Percentiles rank a stretch among this genome's conserved stretches.
Conservation (phyloP, 2,888 invertebrate genomes). For the Diplazon laetatorius region DNA sequence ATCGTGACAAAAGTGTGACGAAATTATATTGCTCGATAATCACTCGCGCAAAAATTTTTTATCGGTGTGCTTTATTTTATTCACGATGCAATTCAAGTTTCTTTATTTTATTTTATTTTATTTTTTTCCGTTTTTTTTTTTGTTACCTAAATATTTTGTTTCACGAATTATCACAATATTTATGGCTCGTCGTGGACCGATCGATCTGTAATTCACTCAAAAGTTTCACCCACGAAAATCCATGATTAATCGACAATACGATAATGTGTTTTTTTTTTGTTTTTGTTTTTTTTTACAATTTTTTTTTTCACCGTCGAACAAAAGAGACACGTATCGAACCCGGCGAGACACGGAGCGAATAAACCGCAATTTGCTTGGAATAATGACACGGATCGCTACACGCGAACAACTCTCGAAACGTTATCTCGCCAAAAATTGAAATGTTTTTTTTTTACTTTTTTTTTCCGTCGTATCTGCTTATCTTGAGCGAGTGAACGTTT, state of each 20-base stretch:
- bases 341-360: slow-evolving; percentile 14
- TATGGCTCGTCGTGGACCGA: slow-evolving; percentile 49
- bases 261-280: too few relatives aligned
- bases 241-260: not conserved
- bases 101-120: too few relatives aligned
- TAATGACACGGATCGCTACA: not conserved
- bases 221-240: not conserved
- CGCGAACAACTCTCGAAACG: not conserved
- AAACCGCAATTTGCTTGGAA: not conserved
- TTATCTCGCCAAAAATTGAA: too few relatives aligned
- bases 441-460: too few relatives aligned
- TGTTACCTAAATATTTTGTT: slow-evolving; percentile 38
- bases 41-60: slow-evolving; percentile 31
- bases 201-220: slow-evolving; percentile 25
- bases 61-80: too few relatives aligned
- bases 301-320: slow-evolving; percentile 27
- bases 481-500: too few relatives aligned
- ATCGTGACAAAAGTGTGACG: slow-evolving; percentile 9
- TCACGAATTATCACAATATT: slow-evolving; percentile 63
- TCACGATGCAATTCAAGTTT: slow-evolving; percentile 31
- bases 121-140: too few relatives aligned
- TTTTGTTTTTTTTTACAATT: too few relatives aligned
- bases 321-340: slow-evolving; percentile 2
- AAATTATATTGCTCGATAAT: slow-evolving; percentile 6
- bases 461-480: slow-evolving; percentile 9